phyloP scores from a whole-genome alignment of 2,888 invertebrate species.

The Dicyrtomina minuta region DNA sequence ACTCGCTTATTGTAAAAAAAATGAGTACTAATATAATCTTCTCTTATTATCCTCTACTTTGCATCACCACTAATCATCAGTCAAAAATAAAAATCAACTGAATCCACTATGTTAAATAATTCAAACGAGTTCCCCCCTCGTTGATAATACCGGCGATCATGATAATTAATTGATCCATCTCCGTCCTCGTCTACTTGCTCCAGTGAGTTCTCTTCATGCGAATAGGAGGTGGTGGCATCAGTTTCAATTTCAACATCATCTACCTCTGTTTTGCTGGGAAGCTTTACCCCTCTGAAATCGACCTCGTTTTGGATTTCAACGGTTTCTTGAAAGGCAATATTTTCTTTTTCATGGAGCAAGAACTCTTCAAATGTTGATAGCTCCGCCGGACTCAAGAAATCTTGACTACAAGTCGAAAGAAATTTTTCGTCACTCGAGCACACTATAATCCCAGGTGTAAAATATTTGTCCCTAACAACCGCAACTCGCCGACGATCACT shows the following conservation, averaged over 20 bases:
- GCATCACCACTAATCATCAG: background rate
- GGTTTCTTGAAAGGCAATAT: conserved; percentile 16
- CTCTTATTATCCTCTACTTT: too few relatives aligned
- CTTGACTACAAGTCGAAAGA: conserved; percentile 42
- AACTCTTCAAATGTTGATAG: conserved; percentile 49
- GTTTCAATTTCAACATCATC: background rate
- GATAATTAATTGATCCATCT: background rate
- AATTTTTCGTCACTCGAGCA: conserved; percentile 44
- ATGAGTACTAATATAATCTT: too few relatives aligned
- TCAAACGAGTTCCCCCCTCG: background rate
- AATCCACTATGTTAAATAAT: background rate
- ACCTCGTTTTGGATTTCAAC: conserved; percentile 20
- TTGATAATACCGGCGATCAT: background rate
- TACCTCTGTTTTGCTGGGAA: too few relatives aligned
- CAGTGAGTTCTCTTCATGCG: background rate
- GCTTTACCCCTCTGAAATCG: too few relatives aligned
- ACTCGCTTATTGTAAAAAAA: too few relatives aligned
- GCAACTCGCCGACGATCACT: conserved; percentile 8
- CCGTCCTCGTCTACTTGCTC: background rate
- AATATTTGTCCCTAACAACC: conserved; percentile 41
- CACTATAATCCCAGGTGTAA: conserved; percentile 41
- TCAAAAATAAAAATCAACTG: conserved; percentile 5
- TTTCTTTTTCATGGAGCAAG: conserved; percentile 27
- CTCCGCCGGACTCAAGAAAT: conserved; percentile 39
- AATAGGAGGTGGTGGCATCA: background rate